phyloP scores from a whole-genome alignment of 2,797 vertebrate species.

The Platalea minor region DNA sequence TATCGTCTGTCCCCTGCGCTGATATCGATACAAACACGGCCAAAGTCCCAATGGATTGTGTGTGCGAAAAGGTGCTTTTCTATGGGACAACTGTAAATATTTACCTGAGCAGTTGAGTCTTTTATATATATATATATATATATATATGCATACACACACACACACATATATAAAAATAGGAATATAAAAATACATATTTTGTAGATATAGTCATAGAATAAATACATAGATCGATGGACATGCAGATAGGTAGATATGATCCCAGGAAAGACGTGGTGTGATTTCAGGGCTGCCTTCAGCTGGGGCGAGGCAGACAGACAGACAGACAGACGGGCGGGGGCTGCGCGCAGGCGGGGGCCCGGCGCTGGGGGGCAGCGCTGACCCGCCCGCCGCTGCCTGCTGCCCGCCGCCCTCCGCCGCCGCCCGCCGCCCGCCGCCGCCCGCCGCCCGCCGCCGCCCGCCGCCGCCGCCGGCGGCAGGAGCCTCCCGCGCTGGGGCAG shows the following conservation, averaged over 20 bases:
- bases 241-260: too few species aligned
- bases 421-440: too few species aligned
- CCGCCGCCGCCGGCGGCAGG: background rate
- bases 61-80: background rate
- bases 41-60: background rate
- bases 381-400: background rate
- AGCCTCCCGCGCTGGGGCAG: accelerated
- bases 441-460: background rate
- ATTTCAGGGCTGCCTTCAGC: too few species aligned
- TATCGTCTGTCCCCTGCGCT: background rate
- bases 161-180: background rate
- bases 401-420: too few species aligned
- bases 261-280: accelerated
- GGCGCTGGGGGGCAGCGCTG: slow-evolving; percentile 56
- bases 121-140: too few species aligned
- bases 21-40: background rate
- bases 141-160: too few species aligned
- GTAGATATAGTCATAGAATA: background rate
- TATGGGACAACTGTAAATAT: background rate
- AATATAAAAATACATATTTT: background rate
- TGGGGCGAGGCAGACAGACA: too few species aligned
- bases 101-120: background rate
- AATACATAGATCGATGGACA: too few species aligned
- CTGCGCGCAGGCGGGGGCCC: background rate
- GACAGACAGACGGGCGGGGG: too few species aligned